Percentiles rank a stretch among this genome's conserved stretches.
phyloP scores from a whole-genome alignment of 2,113 vertebrate species.

The Tursiops truncatus region DNA sequence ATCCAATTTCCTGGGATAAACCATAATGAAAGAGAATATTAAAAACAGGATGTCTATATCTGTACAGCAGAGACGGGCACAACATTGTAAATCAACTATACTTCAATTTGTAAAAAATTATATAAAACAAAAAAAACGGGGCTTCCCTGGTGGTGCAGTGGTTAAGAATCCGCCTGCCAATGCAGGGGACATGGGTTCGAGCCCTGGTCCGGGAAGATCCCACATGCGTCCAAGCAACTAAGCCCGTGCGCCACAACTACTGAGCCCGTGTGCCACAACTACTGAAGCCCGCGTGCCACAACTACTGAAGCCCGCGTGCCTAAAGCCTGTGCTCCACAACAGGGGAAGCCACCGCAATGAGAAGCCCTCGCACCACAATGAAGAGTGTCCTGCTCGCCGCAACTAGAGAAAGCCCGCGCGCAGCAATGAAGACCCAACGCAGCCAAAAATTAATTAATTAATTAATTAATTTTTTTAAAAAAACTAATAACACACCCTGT shows the following conservation, averaged over 20 bases:
- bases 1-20: not conserved
- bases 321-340: no score
- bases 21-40: not conserved
- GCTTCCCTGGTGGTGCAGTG: not conserved
- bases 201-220: not conserved
- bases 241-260: not conserved
- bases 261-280: not conserved
- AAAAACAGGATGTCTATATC: no score
- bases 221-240: not conserved
- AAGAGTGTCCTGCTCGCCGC: rapidly evolving
- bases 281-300: no score
- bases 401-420: rapidly evolving
- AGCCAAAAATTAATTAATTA: not conserved
- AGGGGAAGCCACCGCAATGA: not conserved
- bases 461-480: no score
- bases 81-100: not conserved
- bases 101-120: no score
- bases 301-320: no score
- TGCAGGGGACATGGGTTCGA: not conserved
- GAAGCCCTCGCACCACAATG: rapidly evolving
- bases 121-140: not conserved
- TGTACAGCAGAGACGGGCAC: not conserved
- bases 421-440: not conserved
- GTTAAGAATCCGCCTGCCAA: not conserved
- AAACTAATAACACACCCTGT: not conserved